Evolutionary conservation across 2,888 invertebrate species (phyloP).

Genomic region (Epicampocera succincta): DNA sequence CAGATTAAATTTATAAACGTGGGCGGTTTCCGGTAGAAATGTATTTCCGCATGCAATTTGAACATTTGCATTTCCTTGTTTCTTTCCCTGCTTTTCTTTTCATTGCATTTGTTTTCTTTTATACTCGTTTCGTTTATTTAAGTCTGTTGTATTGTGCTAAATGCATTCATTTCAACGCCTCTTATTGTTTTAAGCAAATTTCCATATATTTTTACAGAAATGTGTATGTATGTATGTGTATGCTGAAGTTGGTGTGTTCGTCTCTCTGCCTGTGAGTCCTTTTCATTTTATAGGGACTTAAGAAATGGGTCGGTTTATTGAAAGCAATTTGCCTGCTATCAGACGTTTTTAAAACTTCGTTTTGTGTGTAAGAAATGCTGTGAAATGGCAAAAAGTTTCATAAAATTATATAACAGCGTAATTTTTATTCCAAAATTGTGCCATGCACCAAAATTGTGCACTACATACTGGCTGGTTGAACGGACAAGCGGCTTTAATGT

Average conservation of each 20-base stretch:
- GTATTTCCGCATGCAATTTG: slow-evolving; percentile 79
- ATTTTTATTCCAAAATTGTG: too few relatives aligned
- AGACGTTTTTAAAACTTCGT: too few relatives aligned
- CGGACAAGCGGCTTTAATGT: too few relatives aligned
- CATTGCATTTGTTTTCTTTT: slow-evolving; percentile 1
- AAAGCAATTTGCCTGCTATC: too few relatives aligned
- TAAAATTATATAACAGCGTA: too few relatives aligned
- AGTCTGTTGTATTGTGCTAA: slow-evolving; percentile 29
- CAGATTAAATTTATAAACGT: slow-evolving; percentile 47
- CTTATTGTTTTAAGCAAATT: slow-evolving; percentile 49
- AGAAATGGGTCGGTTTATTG: too few relatives aligned
- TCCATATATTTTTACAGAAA: slow-evolving; percentile 2
- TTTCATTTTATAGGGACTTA: not conserved
- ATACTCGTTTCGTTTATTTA: too few relatives aligned
- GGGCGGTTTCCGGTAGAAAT: slow-evolving; percentile 68
- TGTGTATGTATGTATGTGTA: too few relatives aligned
- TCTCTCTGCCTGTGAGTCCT: not conserved
- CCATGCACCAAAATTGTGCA: too few relatives aligned
- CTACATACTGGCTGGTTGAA: too few relatives aligned
- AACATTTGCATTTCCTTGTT: slow-evolving; percentile 69
- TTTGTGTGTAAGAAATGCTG: too few relatives aligned
- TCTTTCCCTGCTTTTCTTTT: slow-evolving; percentile 8
- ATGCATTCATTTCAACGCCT: slow-evolving; percentile 63
- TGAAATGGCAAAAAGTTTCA: too few relatives aligned
- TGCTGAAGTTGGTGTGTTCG: not conserved